phyloP scores from a whole-genome alignment of 1,140 invertebrate species.

The Spodoptera litura region DNA sequence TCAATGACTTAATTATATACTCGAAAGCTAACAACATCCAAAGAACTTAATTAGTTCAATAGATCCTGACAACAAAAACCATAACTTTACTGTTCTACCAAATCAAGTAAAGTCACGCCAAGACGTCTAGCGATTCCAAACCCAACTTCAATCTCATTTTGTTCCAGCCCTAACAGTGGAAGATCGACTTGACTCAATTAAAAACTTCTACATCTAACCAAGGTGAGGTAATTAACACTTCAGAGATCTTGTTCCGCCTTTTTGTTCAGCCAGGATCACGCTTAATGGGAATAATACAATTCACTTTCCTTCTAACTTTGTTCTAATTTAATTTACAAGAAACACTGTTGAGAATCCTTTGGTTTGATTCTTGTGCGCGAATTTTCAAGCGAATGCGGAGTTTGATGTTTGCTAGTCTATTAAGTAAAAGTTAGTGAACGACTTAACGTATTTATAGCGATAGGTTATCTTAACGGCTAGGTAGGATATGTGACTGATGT shows the following conservation, averaged over 20 bases:
- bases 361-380: neutral
- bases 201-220: slow-evolving; percentile 24
- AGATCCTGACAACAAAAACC: too few relatives aligned
- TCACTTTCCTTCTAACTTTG: neutral
- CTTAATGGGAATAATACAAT: slow-evolving; percentile 23
- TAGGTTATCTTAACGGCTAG: too few relatives aligned
- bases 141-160: neutral
- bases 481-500: too few relatives aligned
- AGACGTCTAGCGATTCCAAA: neutral
- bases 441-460: neutral
- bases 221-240: slow-evolving; percentile 34
- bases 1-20: too few relatives aligned
- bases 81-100: too few relatives aligned
- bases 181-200: slow-evolving; percentile 33
- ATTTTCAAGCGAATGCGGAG: neutral
- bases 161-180: neutral
- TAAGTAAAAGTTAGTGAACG: too few relatives aligned
- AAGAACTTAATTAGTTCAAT: too few relatives aligned
- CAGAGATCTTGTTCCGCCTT: slow-evolving; percentile 18
- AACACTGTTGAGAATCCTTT: neutral
- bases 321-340: neutral
- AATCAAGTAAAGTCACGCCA: neutral
- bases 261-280: neutral
- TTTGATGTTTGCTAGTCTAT: too few relatives aligned
- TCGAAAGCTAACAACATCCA: too few relatives aligned